These are phyloP conservation scores for Spinus olivaceus DNA, from an alignment of 2,797 vertebrate species.

Conservation along the genomic window DNA sequence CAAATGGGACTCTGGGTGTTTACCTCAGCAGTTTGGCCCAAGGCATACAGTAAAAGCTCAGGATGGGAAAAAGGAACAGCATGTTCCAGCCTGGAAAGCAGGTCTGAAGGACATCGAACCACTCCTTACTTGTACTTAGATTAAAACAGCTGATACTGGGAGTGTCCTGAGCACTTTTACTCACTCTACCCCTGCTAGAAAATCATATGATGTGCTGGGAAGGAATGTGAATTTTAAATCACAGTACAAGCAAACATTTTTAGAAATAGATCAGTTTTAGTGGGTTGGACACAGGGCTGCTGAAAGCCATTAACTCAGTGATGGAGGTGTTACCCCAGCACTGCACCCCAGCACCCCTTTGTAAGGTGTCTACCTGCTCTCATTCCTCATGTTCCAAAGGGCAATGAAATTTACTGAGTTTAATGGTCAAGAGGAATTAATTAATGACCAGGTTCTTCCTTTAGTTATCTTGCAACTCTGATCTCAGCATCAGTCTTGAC, in stretches of 20 bases:
- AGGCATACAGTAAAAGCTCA: neutral
- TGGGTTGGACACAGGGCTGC: neutral
- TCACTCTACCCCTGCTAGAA: slow-evolving; percentile 18
- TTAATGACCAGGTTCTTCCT: neutral
- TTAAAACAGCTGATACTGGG: slow-evolving; percentile 48
- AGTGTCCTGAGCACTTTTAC: slow-evolving; percentile 32
- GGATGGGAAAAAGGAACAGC: slow-evolving; percentile 44
- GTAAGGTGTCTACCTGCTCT: neutral
- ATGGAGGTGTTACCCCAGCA: neutral
- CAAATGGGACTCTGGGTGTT: neutral
- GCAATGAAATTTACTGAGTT: neutral
- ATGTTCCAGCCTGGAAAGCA: slow-evolving; percentile 48
- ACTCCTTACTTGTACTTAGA: slow-evolving; percentile 48
- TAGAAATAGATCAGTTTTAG: neutral
- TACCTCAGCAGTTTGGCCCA: slow-evolving; percentile 16
- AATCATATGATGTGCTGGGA: neutral
- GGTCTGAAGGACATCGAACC: neutral
- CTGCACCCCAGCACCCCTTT: neutral
- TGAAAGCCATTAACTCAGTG: neutral
- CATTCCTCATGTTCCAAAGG: neutral
- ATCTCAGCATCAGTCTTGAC: neutral
- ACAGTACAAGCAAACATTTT: neutral
- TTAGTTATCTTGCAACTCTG: neutral
- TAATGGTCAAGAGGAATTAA: neutral
- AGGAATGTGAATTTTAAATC: slow-evolving; percentile 20